Percentiles rank a stretch among this genome's conserved stretches.
Conservation (phyloP, 2,113 vertebrate genomes). For the Lagopus muta region DNA sequence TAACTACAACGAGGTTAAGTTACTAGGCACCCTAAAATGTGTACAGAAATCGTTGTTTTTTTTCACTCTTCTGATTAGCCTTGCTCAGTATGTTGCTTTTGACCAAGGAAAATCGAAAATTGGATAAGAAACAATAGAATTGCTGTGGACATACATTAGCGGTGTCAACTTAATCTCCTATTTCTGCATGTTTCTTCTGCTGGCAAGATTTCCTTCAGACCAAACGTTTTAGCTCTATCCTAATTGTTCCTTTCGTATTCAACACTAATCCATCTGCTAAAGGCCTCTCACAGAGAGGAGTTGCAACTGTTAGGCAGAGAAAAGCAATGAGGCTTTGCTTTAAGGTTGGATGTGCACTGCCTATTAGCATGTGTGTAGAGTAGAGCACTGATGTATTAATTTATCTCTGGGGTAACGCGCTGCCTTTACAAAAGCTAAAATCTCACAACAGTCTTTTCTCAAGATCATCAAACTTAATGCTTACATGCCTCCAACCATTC, state of each 20-base stretch:
- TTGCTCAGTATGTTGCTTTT: conserved; percentile 62
- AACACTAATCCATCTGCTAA: conserved; percentile 82
- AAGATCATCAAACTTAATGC: not conserved
- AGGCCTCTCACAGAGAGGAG: conserved; percentile 38
- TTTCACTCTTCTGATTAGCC: conserved; percentile 73
- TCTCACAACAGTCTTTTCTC: not conserved
- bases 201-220: conserved; percentile 73
- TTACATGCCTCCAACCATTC: conserved; percentile 35
- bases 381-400: conserved; percentile 70
- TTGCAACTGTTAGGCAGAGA: conserved; percentile 76
- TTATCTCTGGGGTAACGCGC: conserved; percentile 69
- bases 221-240: conserved; percentile 68
- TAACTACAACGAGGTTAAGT: conserved; percentile 72
- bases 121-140: conserved; percentile 73
- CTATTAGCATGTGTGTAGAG: conserved; percentile 77
- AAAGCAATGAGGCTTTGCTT: conserved; percentile 74
- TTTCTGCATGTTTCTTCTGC: conserved; percentile 84
- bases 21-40: conserved; percentile 73
- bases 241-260: conserved; percentile 70
- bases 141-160: conserved; percentile 77
- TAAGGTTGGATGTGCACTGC: conserved; percentile 67
- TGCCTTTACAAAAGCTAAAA: conserved; percentile 78
- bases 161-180: conserved; percentile 80
- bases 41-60: conserved; percentile 77
- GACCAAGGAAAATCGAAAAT: conserved; percentile 72